Evolutionary conservation across 2,113 vertebrate genomes (phyloP).

Genomic region (Vidua chalybeata): DNA sequence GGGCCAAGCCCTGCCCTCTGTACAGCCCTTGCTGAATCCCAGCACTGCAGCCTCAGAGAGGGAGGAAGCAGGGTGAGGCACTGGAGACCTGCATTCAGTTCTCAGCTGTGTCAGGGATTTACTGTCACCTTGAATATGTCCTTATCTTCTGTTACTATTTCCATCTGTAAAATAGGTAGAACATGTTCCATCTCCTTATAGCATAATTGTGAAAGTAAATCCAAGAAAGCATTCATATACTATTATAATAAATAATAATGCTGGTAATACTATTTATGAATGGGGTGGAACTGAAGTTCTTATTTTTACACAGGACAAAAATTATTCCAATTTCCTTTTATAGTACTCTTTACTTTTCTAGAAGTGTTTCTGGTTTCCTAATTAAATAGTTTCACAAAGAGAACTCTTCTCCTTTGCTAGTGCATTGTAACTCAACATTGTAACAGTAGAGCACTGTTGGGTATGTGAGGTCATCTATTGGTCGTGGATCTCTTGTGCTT

Average conservation of each 20-base stretch:
- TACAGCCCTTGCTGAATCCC: background rate
- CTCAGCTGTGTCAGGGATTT: background rate
- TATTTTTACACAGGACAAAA: background rate
- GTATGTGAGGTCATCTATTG: background rate
- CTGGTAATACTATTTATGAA: background rate
- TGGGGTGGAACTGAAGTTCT: background rate
- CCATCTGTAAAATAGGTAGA: background rate
- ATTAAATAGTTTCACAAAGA: background rate
- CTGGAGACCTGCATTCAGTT: background rate
- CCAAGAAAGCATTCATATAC: background rate
- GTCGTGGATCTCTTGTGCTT: background rate
- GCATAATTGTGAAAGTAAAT: background rate
- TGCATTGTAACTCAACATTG: background rate
- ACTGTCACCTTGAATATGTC: background rate
- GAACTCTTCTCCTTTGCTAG: background rate
- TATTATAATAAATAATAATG: background rate
- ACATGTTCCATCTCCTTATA: background rate
- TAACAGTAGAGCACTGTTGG: background rate
- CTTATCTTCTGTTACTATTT: background rate
- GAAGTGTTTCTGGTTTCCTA: background rate
- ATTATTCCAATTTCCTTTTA: background rate
- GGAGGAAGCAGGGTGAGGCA: background rate
- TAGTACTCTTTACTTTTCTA: background rate
- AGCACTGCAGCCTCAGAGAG: background rate
- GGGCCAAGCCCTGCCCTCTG: background rate